A percentile compares a stretch with the other conserved stretches of the same genome.
Evolutionary conservation across 1,140 invertebrate genomes (phyloP).

Genomic region (Bombyx mandarina): DNA sequence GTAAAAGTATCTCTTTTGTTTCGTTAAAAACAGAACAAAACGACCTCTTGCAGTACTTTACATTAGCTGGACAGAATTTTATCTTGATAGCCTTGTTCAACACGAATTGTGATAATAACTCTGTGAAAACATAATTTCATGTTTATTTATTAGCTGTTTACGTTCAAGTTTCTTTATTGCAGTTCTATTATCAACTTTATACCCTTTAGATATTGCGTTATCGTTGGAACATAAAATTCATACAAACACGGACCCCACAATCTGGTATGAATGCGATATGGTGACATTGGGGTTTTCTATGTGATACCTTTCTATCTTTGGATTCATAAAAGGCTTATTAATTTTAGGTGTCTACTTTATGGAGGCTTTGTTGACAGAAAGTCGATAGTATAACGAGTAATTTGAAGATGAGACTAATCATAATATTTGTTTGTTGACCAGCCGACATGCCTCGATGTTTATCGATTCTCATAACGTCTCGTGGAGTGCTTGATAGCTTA

Average conservation of each 20-base stretch:
- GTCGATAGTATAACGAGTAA: slow-evolving; percentile 3
- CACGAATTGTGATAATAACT: slow-evolving; percentile 20
- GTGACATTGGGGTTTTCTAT: slow-evolving; percentile 21
- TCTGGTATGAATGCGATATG: slow-evolving; percentile 23
- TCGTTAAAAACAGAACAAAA: slow-evolving; percentile 4
- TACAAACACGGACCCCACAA: slow-evolving; percentile 36
- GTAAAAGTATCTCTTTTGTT: not conserved
- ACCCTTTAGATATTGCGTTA: slow-evolving; percentile 49
- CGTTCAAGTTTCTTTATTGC: slow-evolving; percentile 39
- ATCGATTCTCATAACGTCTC: slow-evolving; percentile 4
- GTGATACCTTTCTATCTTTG: slow-evolving; percentile 15
- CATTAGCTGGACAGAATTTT: slow-evolving; percentile 11
- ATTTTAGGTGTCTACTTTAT: slow-evolving; percentile 1
- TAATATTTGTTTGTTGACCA: slow-evolving; percentile 49
- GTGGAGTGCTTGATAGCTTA: slow-evolving; percentile 3
- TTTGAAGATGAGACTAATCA: slow-evolving; percentile 2
- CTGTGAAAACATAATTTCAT: slow-evolving; percentile 24
- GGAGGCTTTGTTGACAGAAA: not conserved
- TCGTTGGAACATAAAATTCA: slow-evolving; percentile 52
- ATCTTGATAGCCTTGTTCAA: slow-evolving; percentile 19
- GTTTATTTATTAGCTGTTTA: slow-evolving; percentile 27
- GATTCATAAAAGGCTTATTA: slow-evolving; percentile 8
- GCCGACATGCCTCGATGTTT: slow-evolving; percentile 7
- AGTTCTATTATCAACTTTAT: slow-evolving; percentile 57
- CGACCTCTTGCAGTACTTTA: slow-evolving; percentile 7